phyloP scores from a whole-genome alignment of 2,113 vertebrate genomes.

The Ursus arctos region DNA sequence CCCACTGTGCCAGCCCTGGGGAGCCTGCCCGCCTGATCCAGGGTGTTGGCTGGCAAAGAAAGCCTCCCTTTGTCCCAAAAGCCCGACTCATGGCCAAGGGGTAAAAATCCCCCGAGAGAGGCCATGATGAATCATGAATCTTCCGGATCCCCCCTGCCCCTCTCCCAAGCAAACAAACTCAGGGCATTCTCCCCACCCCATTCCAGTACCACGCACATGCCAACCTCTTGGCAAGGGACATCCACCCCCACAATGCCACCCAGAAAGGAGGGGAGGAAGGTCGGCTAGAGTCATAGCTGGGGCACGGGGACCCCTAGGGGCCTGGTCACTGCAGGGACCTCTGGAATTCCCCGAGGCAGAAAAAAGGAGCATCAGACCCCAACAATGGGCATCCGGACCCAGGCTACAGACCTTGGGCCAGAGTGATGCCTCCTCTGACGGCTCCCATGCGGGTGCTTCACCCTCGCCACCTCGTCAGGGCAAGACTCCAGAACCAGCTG shows the following conservation, averaged over 20 bases:
- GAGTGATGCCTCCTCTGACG: background rate
- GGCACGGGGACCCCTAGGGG: background rate
- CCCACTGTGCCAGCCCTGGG: background rate
- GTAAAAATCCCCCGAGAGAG: slow-evolving; percentile 76
- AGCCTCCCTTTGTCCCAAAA: slow-evolving; percentile 75
- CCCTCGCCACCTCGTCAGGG: slow-evolving; percentile 68
- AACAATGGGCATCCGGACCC: background rate
- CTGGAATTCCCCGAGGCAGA: slow-evolving; percentile 3
- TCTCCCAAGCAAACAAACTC: slow-evolving; percentile 60
- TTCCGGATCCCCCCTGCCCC: slow-evolving; percentile 49
- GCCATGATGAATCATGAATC: slow-evolving; percentile 75
- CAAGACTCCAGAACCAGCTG: slow-evolving; percentile 74
- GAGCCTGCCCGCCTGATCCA: background rate
- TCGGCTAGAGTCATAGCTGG: background rate
- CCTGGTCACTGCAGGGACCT: background rate
- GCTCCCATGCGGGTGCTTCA: background rate
- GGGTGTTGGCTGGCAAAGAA: slow-evolving; percentile 65
- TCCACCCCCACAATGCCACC: slow-evolving; percentile 61
- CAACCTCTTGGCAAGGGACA: slow-evolving; percentile 49
- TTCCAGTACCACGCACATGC: slow-evolving; percentile 71
- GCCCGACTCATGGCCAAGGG: slow-evolving; percentile 23
- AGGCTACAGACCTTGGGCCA: background rate
- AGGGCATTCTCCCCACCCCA: slow-evolving; percentile 56
- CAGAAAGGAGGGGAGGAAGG: slow-evolving; percentile 39
- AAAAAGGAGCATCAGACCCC: background rate